A percentile compares a stretch with the other conserved stretches of the same genome.
Evolutionary conservation across 2,113 vertebrate genomes (phyloP).

Genomic region (Blennius ocellaris): DNA sequence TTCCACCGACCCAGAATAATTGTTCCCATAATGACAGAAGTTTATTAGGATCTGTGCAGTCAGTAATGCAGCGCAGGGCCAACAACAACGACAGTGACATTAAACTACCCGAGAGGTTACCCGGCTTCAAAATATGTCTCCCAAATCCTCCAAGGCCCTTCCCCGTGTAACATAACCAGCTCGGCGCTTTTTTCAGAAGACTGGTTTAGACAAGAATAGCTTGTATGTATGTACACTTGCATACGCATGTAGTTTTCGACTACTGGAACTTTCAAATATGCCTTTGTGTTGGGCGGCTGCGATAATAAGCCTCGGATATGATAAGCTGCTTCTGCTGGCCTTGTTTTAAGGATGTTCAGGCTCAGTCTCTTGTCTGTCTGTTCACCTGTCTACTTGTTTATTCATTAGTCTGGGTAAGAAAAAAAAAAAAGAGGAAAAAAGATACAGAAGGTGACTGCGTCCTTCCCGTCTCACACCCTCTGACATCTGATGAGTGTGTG

Average conservation of each 20-base stretch:
- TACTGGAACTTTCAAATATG: slow-evolving; percentile 29
- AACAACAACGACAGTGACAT: slow-evolving; percentile 68
- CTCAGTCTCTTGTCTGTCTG: slow-evolving; percentile 23
- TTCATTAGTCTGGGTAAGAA: slow-evolving; percentile 35
- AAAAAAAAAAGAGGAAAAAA: not conserved
- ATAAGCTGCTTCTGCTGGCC: slow-evolving; percentile 27
- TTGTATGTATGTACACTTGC: slow-evolving; percentile 16
- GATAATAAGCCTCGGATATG: slow-evolving; percentile 32
- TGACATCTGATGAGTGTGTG: slow-evolving; percentile 41
- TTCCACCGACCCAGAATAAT: slow-evolving; percentile 64
- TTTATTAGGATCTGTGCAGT: slow-evolving; percentile 58
- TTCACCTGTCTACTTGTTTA: slow-evolving; percentile 28
- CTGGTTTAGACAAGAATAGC: slow-evolving; percentile 68
- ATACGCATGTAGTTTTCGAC: slow-evolving; percentile 24
- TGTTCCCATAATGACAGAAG: slow-evolving; percentile 58
- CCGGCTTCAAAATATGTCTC: slow-evolving; percentile 51
- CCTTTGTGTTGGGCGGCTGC: slow-evolving; percentile 40
- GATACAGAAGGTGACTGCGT: slow-evolving; percentile 69
- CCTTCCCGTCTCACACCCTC: slow-evolving; percentile 44
- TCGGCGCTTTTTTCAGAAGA: slow-evolving; percentile 59
- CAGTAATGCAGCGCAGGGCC: slow-evolving; percentile 39
- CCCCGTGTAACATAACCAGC: slow-evolving; percentile 64
- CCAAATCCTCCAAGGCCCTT: slow-evolving; percentile 42
- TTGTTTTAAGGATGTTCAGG: slow-evolving; percentile 35
- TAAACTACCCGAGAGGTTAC: slow-evolving; percentile 57